Evolutionary conservation across 92 coral and sea anemone genomes (phyloP).

Genomic region (Umimayanthus chanpuru): DNA sequence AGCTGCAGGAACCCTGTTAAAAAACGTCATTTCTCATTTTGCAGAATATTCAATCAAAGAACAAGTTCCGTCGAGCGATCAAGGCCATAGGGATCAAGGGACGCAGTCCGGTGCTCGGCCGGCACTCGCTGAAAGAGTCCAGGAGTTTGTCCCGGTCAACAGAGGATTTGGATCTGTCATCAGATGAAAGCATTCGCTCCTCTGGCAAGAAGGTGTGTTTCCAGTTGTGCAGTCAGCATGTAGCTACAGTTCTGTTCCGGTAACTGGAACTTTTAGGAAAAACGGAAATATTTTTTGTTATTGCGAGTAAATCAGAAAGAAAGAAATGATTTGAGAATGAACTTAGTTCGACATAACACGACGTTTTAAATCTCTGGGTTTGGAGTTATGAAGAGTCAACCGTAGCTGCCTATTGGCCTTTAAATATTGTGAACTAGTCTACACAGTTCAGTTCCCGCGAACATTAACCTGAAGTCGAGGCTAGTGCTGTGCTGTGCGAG

Average conservation of each 20-base stretch:
- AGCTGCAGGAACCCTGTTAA: too few species aligned
- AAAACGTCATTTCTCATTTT: neutral
- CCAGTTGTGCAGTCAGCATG: neutral
- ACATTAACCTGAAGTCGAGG: too few species aligned
- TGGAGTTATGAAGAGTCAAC: neutral
- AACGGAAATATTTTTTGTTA: too few species aligned
- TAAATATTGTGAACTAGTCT: too few species aligned
- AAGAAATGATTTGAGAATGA: neutral
- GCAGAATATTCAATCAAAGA: constrained; percentile 35
- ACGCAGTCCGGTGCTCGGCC: constrained; percentile 31
- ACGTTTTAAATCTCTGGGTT: neutral
- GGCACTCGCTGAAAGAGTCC: constrained; percentile 31
- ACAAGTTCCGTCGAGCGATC: constrained; percentile 42
- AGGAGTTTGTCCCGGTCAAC: constrained; percentile 37
- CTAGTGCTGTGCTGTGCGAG: too few species aligned
- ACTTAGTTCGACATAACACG: neutral
- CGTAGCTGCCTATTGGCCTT: neutral
- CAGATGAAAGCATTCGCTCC: constrained; percentile 39
- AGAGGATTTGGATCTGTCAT: constrained; percentile 36
- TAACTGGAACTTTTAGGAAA: neutral
- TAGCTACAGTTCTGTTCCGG: neutral
- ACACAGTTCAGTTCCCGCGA: too few species aligned
- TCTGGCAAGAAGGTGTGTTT: constrained; percentile 30
- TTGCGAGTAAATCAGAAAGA: neutral
- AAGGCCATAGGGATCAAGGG: constrained; percentile 41